A percentile compares a stretch with the other conserved stretches of the same genome.
Evolutionary conservation across 1,140 invertebrate genomes (phyloP).

Genomic region (Musca vetustissima): DNA sequence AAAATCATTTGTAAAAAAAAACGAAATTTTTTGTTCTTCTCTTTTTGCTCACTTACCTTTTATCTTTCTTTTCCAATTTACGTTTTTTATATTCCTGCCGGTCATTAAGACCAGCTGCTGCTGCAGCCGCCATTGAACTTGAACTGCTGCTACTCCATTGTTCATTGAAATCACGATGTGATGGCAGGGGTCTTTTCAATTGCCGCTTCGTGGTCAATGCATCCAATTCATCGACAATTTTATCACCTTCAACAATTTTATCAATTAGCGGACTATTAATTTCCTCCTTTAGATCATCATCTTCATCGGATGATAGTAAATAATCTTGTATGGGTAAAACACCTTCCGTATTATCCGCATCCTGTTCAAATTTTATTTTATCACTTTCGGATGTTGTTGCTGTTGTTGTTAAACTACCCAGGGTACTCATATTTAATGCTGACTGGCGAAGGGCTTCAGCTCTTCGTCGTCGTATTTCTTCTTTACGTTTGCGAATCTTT

Average conservation of each 20-base stretch:
- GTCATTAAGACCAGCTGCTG: background rate
- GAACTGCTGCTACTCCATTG: conserved; percentile 24
- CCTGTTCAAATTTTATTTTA: no score
- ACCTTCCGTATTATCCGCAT: conserved; percentile 37
- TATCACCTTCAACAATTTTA: conserved; percentile 46
- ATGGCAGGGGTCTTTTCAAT: conserved; percentile 26
- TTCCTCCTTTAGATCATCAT: conserved; percentile 24
- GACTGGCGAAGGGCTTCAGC: conserved; percentile 26
- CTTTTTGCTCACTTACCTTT: conserved; percentile 30
- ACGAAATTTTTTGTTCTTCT: no score
- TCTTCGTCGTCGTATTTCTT: conserved; percentile 57
- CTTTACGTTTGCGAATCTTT: conserved; percentile 70
- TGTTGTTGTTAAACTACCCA: background rate
- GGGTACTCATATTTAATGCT: background rate
- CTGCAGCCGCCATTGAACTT: conserved; percentile 32
- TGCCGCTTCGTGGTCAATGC: conserved; percentile 28
- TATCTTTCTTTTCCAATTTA: conserved; percentile 29
- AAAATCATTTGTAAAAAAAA: no score
- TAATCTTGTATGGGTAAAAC: conserved; percentile 43
- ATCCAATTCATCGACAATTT: conserved; percentile 46
- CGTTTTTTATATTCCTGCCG: conserved; percentile 30
- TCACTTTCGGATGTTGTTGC: background rate
- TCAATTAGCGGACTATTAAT: conserved; percentile 28
- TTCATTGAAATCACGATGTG: conserved; percentile 8
- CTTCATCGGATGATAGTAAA: conserved; percentile 49